Evolutionary conservation across 2,888 invertebrate genomes (phyloP).

Genomic region (Lysandra bellargus): DNA sequence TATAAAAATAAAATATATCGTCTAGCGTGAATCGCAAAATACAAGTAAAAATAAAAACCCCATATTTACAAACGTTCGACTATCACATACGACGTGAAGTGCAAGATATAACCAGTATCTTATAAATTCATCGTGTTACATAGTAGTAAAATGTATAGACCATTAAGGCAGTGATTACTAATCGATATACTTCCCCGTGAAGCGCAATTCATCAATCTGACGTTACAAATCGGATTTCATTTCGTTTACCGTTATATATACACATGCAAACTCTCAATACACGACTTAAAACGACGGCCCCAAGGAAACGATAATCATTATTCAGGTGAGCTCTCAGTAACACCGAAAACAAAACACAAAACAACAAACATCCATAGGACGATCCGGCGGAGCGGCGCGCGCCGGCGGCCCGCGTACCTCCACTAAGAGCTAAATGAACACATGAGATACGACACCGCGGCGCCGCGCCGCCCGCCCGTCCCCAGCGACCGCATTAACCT

Average conservation of each 20-base stretch:
- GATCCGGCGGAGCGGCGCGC: constrained; percentile 64
- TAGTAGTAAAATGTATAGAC: constrained; percentile 36
- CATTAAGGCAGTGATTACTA: constrained; percentile 41
- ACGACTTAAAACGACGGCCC: constrained; percentile 42
- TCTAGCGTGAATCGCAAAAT: constrained; percentile 27
- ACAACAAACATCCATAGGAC: constrained; percentile 73
- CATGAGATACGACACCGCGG: constrained; percentile 74
- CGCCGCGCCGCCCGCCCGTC: constrained; percentile 54
- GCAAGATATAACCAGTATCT: constrained; percentile 28
- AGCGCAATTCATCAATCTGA: constrained; percentile 28
- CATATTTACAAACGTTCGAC: constrained; percentile 23
- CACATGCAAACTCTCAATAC: constrained; percentile 36
- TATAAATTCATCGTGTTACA: constrained; percentile 27
- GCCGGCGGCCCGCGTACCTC: constrained; percentile 67
- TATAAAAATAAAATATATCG: constrained; percentile 30
- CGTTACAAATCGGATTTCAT: constrained; percentile 22
- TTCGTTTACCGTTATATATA: constrained; percentile 36
- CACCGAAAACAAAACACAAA: constrained; percentile 74
- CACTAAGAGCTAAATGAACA: constrained; percentile 79
- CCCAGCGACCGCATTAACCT: constrained; percentile 60
- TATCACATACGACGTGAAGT: constrained; percentile 29
- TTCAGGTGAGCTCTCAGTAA: constrained; percentile 73
- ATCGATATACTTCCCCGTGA: constrained; percentile 32
- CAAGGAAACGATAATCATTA: constrained; percentile 79
- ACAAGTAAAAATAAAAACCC: constrained; percentile 26